Conservation (phyloP, 2,113 vertebrate species). For the Oreochromis aureus region DNA sequence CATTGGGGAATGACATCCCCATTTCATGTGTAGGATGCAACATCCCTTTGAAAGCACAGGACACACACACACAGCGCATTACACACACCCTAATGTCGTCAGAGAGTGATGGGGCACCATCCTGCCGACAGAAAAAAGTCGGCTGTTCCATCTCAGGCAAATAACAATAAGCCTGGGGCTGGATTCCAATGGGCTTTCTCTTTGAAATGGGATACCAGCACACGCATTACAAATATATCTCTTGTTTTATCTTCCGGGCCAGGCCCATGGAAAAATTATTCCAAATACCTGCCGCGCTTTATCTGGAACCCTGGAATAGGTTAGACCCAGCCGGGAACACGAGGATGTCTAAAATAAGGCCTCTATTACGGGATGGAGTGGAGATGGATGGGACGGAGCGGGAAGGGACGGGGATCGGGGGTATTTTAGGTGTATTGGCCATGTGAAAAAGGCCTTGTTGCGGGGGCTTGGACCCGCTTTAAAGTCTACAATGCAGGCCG, state of each 20-base stretch:
- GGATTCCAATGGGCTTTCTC: constrained; percentile 68
- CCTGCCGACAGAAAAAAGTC: constrained; percentile 59
- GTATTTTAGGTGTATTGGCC: constrained; percentile 66
- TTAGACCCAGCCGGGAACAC: constrained; percentile 68
- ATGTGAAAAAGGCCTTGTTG: constrained; percentile 66
- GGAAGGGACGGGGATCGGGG: constrained; percentile 56
- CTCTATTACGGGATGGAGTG: constrained; percentile 71
- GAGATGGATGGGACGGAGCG: constrained; percentile 64
- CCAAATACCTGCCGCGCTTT: constrained; percentile 75
- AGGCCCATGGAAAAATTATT: constrained; percentile 75
- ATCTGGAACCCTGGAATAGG: constrained; percentile 75
- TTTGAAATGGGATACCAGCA: constrained; percentile 73
- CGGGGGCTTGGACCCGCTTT: constrained; percentile 59
- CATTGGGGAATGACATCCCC: constrained; percentile 27
- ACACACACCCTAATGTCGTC: constrained; percentile 56
- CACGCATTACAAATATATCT: constrained; percentile 74
- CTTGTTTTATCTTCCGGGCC: constrained; percentile 72
- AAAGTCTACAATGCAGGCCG: constrained; percentile 59
- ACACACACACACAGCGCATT: not conserved
- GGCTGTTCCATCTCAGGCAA: constrained; percentile 71
- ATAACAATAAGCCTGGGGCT: constrained; percentile 70
- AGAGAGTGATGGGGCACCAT: constrained; percentile 61
- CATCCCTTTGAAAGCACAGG: constrained; percentile 32
- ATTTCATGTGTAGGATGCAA: constrained; percentile 20
- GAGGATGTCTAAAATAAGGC: constrained; percentile 73